Conservation (phyloP, 2,888 invertebrate genomes). For the Microplitis deprimator region DNA sequence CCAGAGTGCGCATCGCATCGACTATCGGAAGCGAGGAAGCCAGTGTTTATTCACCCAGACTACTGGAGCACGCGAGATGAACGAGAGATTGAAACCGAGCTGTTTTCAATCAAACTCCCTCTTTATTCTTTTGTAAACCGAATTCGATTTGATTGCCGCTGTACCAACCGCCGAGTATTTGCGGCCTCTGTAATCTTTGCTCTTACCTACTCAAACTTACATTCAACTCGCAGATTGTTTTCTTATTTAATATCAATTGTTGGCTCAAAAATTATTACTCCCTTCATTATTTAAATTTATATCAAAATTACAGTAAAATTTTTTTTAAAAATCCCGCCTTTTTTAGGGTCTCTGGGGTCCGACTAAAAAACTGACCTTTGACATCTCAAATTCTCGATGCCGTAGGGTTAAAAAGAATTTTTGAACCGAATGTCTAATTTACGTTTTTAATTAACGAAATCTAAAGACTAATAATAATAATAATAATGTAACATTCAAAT, state of each 20-base stretch:
- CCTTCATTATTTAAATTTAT: no score
- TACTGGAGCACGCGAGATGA: conserved; percentile 30
- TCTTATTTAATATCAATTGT: no score
- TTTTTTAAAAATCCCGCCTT: no score
- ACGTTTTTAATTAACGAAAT: neutral
- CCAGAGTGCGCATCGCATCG: conserved; percentile 8
- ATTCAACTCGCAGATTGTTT: neutral
- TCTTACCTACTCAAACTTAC: neutral
- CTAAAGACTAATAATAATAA: neutral
- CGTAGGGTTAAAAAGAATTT: no score
- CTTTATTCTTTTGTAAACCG: conserved; percentile 59
- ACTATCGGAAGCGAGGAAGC: conserved; percentile 23
- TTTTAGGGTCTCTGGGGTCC: no score
- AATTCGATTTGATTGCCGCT: conserved; percentile 52
- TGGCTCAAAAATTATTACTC: no score
- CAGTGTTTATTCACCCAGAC: conserved; percentile 47
- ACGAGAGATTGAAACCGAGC: conserved; percentile 39
- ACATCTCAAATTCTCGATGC: no score
- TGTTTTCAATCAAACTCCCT: conserved; percentile 39
- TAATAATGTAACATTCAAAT: neutral
- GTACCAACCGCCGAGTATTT: conserved; percentile 22
- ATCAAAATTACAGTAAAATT: no score
- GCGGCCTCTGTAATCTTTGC: conserved; percentile 45
- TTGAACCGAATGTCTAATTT: neutral
- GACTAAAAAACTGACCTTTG: no score